These are phyloP conservation scores for Spilarctia lutea DNA, from an alignment of 2,888 invertebrate species.

Conservation along the genomic window DNA sequence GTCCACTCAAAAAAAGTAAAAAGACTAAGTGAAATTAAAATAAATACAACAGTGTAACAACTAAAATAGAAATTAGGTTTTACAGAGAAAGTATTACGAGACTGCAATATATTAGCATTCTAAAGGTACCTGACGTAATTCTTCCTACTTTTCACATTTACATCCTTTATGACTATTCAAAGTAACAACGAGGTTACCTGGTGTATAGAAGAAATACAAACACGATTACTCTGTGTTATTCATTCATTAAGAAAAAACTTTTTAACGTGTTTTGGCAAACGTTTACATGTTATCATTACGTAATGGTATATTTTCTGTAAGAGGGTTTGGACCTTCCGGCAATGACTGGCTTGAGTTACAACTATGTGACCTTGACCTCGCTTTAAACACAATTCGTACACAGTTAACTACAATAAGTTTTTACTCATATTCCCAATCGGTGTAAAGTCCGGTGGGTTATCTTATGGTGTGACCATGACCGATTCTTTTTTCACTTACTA, in stretches of 20 bases:
- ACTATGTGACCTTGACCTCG: too few species aligned
- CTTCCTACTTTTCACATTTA: conserved; percentile 20
- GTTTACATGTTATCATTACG: background rate
- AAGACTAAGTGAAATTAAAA: background rate
- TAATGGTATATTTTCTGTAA: too few species aligned
- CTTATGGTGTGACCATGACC: too few species aligned
- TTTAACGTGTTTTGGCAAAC: background rate
- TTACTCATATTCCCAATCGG: too few species aligned
- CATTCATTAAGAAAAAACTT: background rate
- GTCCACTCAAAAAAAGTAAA: too few species aligned
- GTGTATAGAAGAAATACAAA: conserved; percentile 3
- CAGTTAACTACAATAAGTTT: too few species aligned
- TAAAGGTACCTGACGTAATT: conserved; percentile 51
- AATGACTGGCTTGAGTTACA: too few species aligned
- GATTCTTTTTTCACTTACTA: too few species aligned
- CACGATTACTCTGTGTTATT: background rate
- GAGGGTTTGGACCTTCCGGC: too few species aligned
- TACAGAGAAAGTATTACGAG: conserved; percentile 70
- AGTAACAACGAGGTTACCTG: conserved; percentile 8
- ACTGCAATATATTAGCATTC: conserved; percentile 64
- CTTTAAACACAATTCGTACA: too few species aligned
- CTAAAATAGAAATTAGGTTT: conserved; percentile 73
- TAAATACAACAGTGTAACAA: conserved; percentile 42
- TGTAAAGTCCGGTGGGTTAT: too few species aligned
- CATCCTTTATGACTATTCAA: conserved; percentile 20